A percentile compares a stretch with the other conserved stretches of the same genome.
Evolutionary conservation across 1,140 invertebrate genomes (phyloP).

Genomic region (Zaprionus ornatus): DNA sequence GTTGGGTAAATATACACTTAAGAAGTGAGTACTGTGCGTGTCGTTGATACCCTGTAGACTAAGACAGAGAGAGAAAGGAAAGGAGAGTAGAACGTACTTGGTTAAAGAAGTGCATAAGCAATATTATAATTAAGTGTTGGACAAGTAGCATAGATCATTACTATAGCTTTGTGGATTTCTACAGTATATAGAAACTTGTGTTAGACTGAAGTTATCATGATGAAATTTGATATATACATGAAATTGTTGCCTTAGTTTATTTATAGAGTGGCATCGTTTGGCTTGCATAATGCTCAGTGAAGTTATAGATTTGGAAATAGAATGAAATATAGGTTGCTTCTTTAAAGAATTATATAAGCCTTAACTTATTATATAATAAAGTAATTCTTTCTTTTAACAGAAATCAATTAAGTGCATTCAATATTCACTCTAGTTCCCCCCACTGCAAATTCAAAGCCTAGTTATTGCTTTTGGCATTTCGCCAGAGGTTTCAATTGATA

Average conservation of each 20-base stretch:
- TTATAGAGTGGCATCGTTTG: background rate
- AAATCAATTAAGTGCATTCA: background rate
- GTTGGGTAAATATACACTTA: conserved; percentile 44
- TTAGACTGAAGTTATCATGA: background rate
- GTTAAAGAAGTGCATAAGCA: too few species aligned
- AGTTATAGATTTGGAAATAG: too few species aligned
- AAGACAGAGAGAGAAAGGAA: too few species aligned
- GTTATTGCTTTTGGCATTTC: conserved; percentile 6
- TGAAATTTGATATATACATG: background rate
- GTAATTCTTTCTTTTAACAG: too few species aligned
- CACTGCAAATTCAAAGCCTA: background rate
- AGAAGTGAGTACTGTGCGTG: conserved; percentile 28
- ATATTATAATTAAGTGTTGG: background rate
- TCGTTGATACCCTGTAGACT: background rate
- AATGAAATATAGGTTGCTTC: too few species aligned
- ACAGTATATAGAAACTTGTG: too few species aligned
- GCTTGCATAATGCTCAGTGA: background rate
- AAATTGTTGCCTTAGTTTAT: background rate
- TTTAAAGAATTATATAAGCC: too few species aligned
- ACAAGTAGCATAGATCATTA: too few species aligned
- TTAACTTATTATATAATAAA: too few species aligned
- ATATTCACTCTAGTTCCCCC: background rate
- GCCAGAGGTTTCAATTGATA: conserved; percentile 5
- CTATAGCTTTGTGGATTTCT: too few species aligned
- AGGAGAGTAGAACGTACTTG: too few species aligned